Evolutionary conservation across 2,113 vertebrate species (phyloP), one percentile per base, ranked within the genome.

Genomic region (Myotis davidii): DNA sequence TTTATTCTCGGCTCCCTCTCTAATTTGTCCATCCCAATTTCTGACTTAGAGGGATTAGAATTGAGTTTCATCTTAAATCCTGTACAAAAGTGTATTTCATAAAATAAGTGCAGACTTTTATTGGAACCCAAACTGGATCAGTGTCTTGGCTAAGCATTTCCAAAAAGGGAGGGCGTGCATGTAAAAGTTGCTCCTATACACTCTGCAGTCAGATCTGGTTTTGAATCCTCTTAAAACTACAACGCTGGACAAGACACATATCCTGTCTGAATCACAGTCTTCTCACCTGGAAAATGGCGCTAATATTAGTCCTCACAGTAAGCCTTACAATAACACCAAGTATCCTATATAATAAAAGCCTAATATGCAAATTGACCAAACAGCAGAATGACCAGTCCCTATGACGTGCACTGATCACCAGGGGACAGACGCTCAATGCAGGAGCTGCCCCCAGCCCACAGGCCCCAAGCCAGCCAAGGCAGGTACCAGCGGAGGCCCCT

Each of bases 61-160:
- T 82, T 64, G 21, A 77, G 27, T 70, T 48, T 76, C 13, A 85
- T 93, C 50, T 42, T 91, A 29, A 52, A 72, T 32, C 2, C 67
- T 21, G 2, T 29, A 76, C 16, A 96, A 93, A 85, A 89, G 2
- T 21, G 18, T 34, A 69, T 85, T 95, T 94, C 77, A 48, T 73
- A 69, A 96, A 96, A 34, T 74, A 39, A 50, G 23, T 67, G 6
- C 85, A 72, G 16, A 64, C 87, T 92, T 84, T 96, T 18, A 73
- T 1, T 77, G 45, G n/a, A 52, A 50, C 5, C 17, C 2, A 39
- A 78, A 72, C 56, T 65, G 76, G 25, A 72, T 90, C 14, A 82
- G 27, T 1, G 7, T 77, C 87, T 76, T 42, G 16, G 56, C 10
- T 91, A 56, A 77, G 37, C 27, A n/a, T 84, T 87, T 77, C 61